Conservation (phyloP, 1,140 invertebrate species). For the Philopotamus ludificatus region DNA sequence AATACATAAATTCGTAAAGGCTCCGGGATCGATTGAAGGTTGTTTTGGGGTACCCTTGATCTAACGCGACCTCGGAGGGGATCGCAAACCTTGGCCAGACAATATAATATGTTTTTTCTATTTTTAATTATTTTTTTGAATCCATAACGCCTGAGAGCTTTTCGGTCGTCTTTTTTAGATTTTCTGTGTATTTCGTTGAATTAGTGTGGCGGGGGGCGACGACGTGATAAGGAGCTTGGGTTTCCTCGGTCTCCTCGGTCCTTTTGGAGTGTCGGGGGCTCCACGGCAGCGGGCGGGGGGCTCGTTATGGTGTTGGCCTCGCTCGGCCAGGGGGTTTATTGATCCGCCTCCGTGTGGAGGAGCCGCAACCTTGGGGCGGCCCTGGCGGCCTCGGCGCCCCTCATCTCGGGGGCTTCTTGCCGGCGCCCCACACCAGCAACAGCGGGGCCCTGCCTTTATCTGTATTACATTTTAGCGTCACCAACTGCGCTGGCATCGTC, state of each 20-base stretch:
- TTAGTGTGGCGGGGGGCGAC: conserved; percentile 3
- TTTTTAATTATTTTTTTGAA: no score
- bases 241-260: neutral
- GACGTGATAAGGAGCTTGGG: neutral
- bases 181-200: no score
- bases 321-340: conserved; percentile 23
- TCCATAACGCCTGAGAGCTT: no score
- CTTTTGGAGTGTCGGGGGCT: neutral
- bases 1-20: no score
- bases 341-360: conserved; percentile 15
- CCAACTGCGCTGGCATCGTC: no score
- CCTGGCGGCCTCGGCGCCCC: conserved; percentile 12
- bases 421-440: conserved; percentile 2
- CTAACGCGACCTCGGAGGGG: no score
- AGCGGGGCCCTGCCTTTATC: neutral
- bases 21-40: no score
- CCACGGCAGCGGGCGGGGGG: conserved; percentile 6
- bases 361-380: conserved; percentile 25
- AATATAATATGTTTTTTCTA: no score
- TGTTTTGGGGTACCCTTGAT: no score
- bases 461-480: no score
- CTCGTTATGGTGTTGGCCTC: conserved; percentile 11
- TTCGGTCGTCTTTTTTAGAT: no score
- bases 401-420: conserved; percentile 3
- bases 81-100: no score